These are phyloP conservation scores for Sciurus niger DNA, from an alignment of 2,113 vertebrate species.

Conservation along the genomic window DNA sequence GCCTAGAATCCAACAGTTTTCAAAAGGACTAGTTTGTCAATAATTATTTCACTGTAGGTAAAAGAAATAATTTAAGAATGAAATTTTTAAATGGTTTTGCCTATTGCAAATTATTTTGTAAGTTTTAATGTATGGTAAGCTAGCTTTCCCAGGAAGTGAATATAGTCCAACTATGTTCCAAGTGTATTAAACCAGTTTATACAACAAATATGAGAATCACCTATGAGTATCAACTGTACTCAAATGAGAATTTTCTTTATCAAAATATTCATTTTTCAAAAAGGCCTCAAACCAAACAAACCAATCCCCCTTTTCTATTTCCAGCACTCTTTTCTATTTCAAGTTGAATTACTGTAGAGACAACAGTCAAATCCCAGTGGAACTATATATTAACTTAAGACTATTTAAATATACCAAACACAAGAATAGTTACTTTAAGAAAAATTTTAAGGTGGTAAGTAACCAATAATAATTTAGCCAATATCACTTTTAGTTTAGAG, in stretches of 20 bases:
- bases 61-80: conserved; percentile 74
- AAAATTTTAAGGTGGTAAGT: neutral
- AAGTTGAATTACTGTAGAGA: neutral
- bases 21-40: conserved; percentile 77
- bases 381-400: conserved; percentile 6
- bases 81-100: conserved; percentile 70
- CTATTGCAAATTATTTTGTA: conserved; percentile 68
- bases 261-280: conserved; percentile 80
- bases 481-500: conserved; percentile 1
- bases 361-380: neutral
- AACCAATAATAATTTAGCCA: conserved; percentile 40
- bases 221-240: conserved; percentile 53
- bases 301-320: neutral
- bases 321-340: conserved; percentile 27
- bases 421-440: neutral
- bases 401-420: neutral
- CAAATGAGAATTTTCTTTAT: conserved; percentile 71
- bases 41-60: conserved; percentile 67
- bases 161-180: conserved; percentile 32
- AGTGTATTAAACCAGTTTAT: conserved; percentile 72
- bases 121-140: conserved; percentile 23
- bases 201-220: conserved; percentile 62
- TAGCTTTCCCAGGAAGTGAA: conserved; percentile 68
- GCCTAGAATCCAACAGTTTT: conserved; percentile 87
- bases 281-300: conserved; percentile 75